phyloP scores from a whole-genome alignment of 2,113 vertebrate genomes.

The Lamprologus tigripictilis region DNA sequence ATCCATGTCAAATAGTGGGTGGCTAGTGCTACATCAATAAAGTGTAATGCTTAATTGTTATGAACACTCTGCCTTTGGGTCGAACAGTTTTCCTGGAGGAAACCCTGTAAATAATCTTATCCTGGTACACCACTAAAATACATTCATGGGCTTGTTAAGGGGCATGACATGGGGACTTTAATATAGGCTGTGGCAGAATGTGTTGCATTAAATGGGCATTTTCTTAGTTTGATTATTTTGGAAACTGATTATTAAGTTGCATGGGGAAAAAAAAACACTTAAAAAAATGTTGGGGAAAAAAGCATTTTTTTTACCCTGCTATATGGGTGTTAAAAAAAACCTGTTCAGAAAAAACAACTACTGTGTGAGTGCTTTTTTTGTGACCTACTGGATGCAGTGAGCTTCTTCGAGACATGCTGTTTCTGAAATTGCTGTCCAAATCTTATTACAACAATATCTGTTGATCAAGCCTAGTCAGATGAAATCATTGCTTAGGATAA shows the following conservation, averaged over 20 bases:
- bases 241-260: not conserved
- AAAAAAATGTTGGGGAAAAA: not conserved
- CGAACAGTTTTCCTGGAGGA: not conserved
- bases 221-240: not conserved
- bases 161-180: not conserved
- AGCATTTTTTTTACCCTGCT: not conserved
- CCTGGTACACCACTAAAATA: not conserved
- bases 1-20: not conserved
- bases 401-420: not conserved
- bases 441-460: not conserved
- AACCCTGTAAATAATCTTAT: not conserved
- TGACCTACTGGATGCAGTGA: not conserved
- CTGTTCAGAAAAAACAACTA: not conserved
- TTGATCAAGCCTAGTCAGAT: not conserved
- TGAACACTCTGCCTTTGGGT: not conserved
- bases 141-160: not conserved
- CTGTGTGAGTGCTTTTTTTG: not conserved
- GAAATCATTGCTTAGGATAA: not conserved
- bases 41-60: not conserved
- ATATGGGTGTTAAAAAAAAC: not conserved
- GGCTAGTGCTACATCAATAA: not conserved
- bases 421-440: not conserved
- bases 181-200: not conserved
- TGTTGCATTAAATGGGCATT: not conserved
- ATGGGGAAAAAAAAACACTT: not conserved